Base-by-base conservation (phyloP, 2,888 invertebrate species). In the Achlya flavicornis region DNA sequence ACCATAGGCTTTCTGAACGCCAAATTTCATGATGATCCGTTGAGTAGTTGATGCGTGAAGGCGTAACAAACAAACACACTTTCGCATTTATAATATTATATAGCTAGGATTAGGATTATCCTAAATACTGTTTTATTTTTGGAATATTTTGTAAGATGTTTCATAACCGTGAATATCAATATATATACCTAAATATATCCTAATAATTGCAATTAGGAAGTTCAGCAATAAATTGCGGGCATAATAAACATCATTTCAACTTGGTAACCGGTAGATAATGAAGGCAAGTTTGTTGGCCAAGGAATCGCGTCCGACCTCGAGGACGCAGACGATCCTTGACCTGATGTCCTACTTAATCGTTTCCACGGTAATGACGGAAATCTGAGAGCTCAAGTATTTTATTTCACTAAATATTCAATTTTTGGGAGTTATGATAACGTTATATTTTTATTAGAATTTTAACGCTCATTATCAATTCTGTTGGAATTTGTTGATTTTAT, bases 291-390 rank as follows among this genome's bases (percentile, higher is more conserved):
- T 63, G 63, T 65, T 61, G 68, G 72, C 68, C 64, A 74, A 78
- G 76, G 72, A 78, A 75, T 77, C 73, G 65, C 70, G 48, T 48
- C 14, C 53, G 19, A 19, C 53, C 64, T 64, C 65, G 72, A 76
- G 76, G 76, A 70, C 71, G 66, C 64, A 43, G 66, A 63, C 63
- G 71, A 86, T 86, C 89, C 88, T 88, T 89, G 90, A 89, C 89
- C 90, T 70, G 66, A 64, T 86, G 81, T 76, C 83, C 88, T 75
- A 87, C 75, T 87, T 88, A 72, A 62, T 64, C 63, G 69, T 66
- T 76, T 70, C 66, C 64, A 65, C 66, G 61, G 71, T 65, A 66
- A 67, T 67, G 64, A 63, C 72, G 64, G 70, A 70, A 75, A 73
- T 75, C 72, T 64, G 67, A 63, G 19, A 61, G 46, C 61, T 67